phyloP scores from a whole-genome alignment of 2,888 invertebrate genomes.

The Cistogaster globosa region DNA sequence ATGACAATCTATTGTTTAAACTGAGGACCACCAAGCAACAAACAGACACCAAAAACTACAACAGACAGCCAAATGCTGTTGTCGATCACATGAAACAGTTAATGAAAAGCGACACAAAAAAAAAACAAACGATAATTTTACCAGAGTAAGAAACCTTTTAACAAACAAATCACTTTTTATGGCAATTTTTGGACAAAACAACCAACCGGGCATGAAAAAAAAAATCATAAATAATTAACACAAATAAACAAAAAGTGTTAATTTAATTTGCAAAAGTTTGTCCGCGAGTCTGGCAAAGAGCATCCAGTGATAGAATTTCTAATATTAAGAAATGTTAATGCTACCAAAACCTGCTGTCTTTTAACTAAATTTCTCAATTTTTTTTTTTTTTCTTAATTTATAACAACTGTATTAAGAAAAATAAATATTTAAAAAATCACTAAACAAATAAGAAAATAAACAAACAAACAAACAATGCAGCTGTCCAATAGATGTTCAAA shows the following conservation, averaged over 20 bases:
- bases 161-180: constrained; percentile 33
- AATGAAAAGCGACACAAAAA: constrained; percentile 3
- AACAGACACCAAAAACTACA: constrained; percentile 58
- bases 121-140: background rate
- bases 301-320: constrained; percentile 15
- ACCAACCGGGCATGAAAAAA: constrained; percentile 43
- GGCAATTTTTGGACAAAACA: too few species aligned
- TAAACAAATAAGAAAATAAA: constrained; percentile 44
- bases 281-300: background rate
- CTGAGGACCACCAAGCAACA: constrained; percentile 50
- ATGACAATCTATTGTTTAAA: constrained; percentile 71
- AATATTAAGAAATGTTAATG: background rate
- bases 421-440: constrained; percentile 54
- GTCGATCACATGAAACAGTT: constrained; percentile 6
- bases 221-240: constrained; percentile 29
- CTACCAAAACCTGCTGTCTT: background rate
- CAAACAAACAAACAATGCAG: constrained; percentile 23
- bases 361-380: background rate
- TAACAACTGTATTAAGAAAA: constrained; percentile 63
- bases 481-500: background rate
- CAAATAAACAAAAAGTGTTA: constrained; percentile 18
- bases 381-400: constrained; percentile 1
- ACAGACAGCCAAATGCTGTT: background rate
- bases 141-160: background rate
- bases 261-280: constrained; percentile 40